A percentile compares a stretch with the other conserved stretches of the same genome.
Conservation (phyloP, 2,797 vertebrate species). For the Hippoglossus hippoglossus region DNA sequence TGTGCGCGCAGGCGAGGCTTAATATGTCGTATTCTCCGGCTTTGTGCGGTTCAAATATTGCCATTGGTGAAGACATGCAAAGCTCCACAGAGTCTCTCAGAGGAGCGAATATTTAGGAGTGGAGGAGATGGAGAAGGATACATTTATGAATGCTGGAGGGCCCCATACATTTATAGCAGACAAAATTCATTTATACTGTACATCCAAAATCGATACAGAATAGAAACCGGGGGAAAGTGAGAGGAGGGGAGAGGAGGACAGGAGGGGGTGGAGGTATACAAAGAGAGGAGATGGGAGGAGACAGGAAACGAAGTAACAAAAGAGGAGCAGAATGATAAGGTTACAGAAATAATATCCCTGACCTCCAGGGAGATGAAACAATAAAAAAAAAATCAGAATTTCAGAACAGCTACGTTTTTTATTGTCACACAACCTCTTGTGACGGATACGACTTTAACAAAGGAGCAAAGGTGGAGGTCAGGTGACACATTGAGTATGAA, state of each 20-base stretch:
- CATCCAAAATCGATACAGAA: conserved; percentile 64
- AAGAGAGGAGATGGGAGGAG: neutral
- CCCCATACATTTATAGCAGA: conserved; percentile 67
- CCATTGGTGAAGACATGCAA: conserved; percentile 49
- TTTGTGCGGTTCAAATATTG: conserved; percentile 65
- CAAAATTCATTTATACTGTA: conserved; percentile 66
- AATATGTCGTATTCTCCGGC: conserved; percentile 59
- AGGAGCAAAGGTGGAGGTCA: no score
- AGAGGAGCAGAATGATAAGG: neutral
- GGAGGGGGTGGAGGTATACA: neutral
- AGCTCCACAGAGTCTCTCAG: conserved; percentile 56
- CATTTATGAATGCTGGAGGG: conserved; percentile 62
- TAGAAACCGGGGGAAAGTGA: conserved; percentile 25
- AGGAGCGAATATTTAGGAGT: conserved; percentile 57
- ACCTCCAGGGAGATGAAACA: conserved; percentile 5
- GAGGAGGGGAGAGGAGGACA: neutral
- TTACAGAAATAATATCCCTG: conserved; percentile 27
- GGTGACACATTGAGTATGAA: no score
- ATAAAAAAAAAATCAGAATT: neutral
- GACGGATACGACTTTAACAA: no score
- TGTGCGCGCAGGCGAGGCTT: conserved; percentile 34
- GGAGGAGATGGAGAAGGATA: conserved; percentile 33
- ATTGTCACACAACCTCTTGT: no score
- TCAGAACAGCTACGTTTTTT: no score
- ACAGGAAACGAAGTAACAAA: neutral